Conservation (phyloP, 1,140 invertebrate species). For the Coptotermes formosanus region DNA sequence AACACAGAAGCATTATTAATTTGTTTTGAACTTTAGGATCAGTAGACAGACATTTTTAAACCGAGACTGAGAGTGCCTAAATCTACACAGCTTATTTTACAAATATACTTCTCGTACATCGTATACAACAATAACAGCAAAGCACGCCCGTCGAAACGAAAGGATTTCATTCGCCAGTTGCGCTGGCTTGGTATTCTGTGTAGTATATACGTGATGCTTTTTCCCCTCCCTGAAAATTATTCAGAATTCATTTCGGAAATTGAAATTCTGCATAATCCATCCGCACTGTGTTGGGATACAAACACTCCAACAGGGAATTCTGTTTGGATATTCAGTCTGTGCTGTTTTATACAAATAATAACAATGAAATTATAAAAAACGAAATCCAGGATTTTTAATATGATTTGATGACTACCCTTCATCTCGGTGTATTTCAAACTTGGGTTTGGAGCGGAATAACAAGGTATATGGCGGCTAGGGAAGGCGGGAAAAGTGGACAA, state of each 20-base stretch:
- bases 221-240: background rate
- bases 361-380: background rate
- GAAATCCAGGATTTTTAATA: too few species aligned
- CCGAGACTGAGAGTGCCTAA: background rate
- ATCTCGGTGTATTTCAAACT: too few species aligned
- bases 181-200: background rate
- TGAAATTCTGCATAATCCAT: background rate
- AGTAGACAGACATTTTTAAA: background rate
- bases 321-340: background rate
- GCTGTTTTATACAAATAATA: background rate
- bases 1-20: too few species aligned
- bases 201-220: background rate
- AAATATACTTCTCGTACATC: background rate
- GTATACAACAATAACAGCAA: background rate
- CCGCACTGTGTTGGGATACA: background rate
- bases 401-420: too few species aligned
- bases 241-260: slow-evolving; percentile 13
- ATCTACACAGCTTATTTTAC: background rate
- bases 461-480: too few species aligned
- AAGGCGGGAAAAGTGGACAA: too few species aligned
- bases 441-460: too few species aligned
- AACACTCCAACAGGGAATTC: background rate
- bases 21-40: too few species aligned
- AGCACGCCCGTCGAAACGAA: background rate
- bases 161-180: background rate